Base-by-base conservation (phyloP, 53 echinoderm and acorn worm genomes). In the Antedon mediterranea region DNA sequence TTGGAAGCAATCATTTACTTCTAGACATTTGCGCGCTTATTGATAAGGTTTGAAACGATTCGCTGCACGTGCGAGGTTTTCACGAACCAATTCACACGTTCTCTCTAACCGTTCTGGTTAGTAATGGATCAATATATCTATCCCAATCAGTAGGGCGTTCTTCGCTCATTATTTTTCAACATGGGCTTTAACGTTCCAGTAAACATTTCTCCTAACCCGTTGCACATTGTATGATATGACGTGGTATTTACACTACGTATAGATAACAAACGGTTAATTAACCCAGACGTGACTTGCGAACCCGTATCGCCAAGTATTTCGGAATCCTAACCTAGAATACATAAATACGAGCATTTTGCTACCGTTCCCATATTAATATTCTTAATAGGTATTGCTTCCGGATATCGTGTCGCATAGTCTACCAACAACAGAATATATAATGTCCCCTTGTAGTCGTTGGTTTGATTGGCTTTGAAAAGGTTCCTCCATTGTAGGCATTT, bases 291-390 rank as follows among this genome's bases (percentile, higher is more conserved):
- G 43, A 86, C 86, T 71, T 86, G 82, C 0, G 82, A 5, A 13
- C 87, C 87, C 34, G 80, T 83, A 30, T 87, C 83, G 14, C 85
- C 76, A 31, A 88, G 44, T 2, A 88, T 81, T 75, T 0, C 88
- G 88, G 23, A 88, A 34, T 28, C 88, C 88, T 26, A 88, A 44
- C 26, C 84, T 75, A 71, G 82, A 77, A 71, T 78, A 88, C n/a
- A 88, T 88, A 14, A 44, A 72, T 3, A 88, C 43, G 0, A 88
- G 41, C 20, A 71, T 84, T 71, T 84, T 26, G 84, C 81, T 4
- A 84, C 78, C 28, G 43, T 70, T 33, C 81, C 79, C 3, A 82
- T 29, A 11, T 85, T 81, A 0, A 88, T 84, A 31, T 77, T 72
- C 28, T 82, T 81, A 74, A 88, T 33, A 0, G 88, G 34, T 13